Evolutionary conservation across 2,113 vertebrate genomes (phyloP).

Genomic region (Hystrix cristata): DNA sequence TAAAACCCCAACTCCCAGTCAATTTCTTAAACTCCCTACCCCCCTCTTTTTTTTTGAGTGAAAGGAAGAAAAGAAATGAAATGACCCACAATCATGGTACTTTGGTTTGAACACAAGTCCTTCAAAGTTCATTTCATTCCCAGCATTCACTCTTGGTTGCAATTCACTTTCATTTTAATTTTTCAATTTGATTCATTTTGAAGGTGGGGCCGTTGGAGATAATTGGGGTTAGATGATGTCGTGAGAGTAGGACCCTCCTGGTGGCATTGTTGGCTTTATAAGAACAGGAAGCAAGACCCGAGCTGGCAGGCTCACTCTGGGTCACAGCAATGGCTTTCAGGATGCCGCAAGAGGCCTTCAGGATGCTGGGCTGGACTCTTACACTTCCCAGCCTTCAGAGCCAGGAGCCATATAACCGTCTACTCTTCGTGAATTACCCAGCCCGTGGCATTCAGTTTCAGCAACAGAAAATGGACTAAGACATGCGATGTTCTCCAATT

Average conservation of each 20-base stretch:
- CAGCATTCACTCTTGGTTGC: neutral
- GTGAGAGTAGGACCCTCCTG: neutral
- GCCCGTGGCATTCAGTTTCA: neutral
- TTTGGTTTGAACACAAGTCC: neutral
- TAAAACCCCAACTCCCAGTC: neutral
- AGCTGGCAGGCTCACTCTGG: neutral
- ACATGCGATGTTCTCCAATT: neutral
- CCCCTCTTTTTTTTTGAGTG: neutral
- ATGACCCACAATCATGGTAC: neutral
- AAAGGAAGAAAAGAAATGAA: conserved; percentile 45
- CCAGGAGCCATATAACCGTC: neutral
- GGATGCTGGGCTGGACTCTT: neutral
- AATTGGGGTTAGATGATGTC: neutral
- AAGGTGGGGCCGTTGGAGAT: neutral
- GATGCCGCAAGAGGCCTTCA: neutral
- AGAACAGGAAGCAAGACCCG: neutral
- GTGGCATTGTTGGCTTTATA: neutral
- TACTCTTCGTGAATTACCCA: neutral
- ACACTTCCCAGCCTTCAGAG: neutral
- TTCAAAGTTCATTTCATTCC: neutral
- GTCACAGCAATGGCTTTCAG: neutral
- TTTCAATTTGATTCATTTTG: neutral
- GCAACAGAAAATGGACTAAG: neutral
- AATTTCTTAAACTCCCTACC: neutral
- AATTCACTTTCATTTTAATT: neutral